Base-by-base conservation (phyloP, 2,113 vertebrate genomes). In the Platysternon megacephalum region DNA sequence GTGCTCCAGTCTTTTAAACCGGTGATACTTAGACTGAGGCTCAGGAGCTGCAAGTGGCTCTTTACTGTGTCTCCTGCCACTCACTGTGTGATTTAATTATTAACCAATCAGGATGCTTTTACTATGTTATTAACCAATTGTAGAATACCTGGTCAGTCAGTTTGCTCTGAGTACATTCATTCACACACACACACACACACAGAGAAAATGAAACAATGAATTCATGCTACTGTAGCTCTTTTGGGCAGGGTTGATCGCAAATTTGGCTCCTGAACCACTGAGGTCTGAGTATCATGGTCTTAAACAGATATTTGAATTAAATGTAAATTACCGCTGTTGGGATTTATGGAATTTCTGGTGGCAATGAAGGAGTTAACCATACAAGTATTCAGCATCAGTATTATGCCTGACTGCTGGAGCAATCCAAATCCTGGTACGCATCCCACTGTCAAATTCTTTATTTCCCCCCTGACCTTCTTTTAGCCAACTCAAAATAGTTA, bases 401-500 rank as follows among this genome's bases (percentile, higher is more conserved):
- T n/a, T 68, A 12, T 32, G 65, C 65, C 83, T 95, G 93, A 95
- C 94, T 76, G 87, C 55, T 55, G 44, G 46, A 91, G 86, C 92
- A 78, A 88, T 84, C 61, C 88, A 87, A 96, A 94, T 88, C 76
- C 85, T 85, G 53, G 79, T 95, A 14, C 82, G 51, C 46, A 68
- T 61, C 82, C 94, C 85, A 72, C 44, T 86, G 91, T 88, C 82
- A 91, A 91, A 94, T 98, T 97, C 95, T 61, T 94, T 32, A 85
- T 96, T 95, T 94, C 90, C 94, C 96, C 82, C 86, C 84, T 96
- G 96, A 86, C 84, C 93, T 94, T 94, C 61, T 91, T 93, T 65
- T 35, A 87, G 92, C 94, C 95, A 94, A 92, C 2, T 0, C 1
- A 16, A 51, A 93, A 88, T 56, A 90, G 88, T 84, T 28, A 2